phyloP scores from a whole-genome alignment of 2,888 invertebrate species.

The Watsonalla binaria region DNA sequence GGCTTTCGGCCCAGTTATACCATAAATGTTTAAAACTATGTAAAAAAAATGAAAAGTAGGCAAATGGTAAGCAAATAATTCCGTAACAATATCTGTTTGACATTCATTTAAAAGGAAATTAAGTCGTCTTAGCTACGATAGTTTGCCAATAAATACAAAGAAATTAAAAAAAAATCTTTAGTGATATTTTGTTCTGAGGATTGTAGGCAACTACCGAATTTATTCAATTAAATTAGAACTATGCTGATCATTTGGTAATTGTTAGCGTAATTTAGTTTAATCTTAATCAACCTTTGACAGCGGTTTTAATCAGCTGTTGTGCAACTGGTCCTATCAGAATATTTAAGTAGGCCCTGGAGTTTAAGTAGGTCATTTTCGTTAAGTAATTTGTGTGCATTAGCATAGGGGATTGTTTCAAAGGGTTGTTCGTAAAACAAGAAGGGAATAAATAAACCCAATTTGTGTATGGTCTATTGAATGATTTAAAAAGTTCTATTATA shows the following conservation, averaged over 20 bases:
- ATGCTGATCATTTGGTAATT: background rate
- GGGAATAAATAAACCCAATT: constrained; percentile 39
- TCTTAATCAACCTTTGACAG: background rate
- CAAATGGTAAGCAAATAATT: constrained; percentile 6
- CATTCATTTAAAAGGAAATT: too few relatives aligned
- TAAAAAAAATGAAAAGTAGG: constrained; percentile 12
- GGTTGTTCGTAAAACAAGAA: constrained; percentile 35
- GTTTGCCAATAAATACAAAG: too few relatives aligned
- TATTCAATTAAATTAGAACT: background rate
- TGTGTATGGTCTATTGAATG: constrained; percentile 24
- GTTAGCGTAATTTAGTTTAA: background rate
- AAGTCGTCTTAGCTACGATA: too few relatives aligned
- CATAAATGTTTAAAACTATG: constrained; percentile 7
- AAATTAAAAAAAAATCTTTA: too few relatives aligned
- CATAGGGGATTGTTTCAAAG: constrained; percentile 53
- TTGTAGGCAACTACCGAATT: too few relatives aligned
- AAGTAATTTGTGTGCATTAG: constrained; percentile 51
- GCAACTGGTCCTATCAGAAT: constrained; percentile 27
- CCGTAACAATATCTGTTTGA: too few relatives aligned
- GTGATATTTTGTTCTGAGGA: too few relatives aligned
- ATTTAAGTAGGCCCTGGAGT: constrained; percentile 33
- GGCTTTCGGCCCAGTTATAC: constrained; percentile 28
- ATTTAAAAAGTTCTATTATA: constrained; percentile 2
- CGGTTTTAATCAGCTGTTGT: constrained; percentile 10
- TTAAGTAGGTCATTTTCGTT: constrained; percentile 60